A percentile compares a stretch with the other conserved stretches of the same genome.
Conservation (phyloP, 2,113 vertebrate species). For the Dipodomys merriami region DNA sequence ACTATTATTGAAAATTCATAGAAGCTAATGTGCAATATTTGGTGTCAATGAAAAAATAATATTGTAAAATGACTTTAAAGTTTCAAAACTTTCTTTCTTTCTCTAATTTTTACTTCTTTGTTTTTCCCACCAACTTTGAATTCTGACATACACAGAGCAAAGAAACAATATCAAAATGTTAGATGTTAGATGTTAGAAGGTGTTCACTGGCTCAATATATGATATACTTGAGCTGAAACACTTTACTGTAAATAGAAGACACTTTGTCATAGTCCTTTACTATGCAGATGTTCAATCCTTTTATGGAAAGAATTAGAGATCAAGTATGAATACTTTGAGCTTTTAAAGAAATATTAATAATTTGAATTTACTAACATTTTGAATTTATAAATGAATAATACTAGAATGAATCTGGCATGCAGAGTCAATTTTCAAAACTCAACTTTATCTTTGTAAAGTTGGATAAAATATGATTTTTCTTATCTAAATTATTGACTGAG, state of each 20-base stretch:
- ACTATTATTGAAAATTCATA: background rate
- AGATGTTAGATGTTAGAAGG: background rate
- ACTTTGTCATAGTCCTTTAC: background rate
- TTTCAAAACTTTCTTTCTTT: slow-evolving; percentile 7
- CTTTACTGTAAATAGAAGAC: background rate
- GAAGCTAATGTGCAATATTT: background rate
- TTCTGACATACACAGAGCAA: background rate
- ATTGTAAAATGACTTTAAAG: background rate
- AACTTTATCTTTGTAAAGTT: background rate
- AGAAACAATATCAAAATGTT: background rate
- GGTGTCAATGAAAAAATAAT: background rate
- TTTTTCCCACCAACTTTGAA: background rate
- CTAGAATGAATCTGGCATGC: no score
- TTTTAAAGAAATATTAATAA: background rate
- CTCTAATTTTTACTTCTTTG: background rate
- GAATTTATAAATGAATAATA: background rate
- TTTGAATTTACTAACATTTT: background rate
- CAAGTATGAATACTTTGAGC: background rate
- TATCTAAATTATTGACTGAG: background rate
- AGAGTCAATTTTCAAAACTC: background rate
- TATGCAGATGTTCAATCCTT: background rate
- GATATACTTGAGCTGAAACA: background rate
- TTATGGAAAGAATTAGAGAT: background rate
- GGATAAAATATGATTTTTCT: background rate
- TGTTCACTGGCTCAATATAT: background rate